phyloP scores from a whole-genome alignment of 2,113 vertebrate genomes.

The Donacobius atricapilla region DNA sequence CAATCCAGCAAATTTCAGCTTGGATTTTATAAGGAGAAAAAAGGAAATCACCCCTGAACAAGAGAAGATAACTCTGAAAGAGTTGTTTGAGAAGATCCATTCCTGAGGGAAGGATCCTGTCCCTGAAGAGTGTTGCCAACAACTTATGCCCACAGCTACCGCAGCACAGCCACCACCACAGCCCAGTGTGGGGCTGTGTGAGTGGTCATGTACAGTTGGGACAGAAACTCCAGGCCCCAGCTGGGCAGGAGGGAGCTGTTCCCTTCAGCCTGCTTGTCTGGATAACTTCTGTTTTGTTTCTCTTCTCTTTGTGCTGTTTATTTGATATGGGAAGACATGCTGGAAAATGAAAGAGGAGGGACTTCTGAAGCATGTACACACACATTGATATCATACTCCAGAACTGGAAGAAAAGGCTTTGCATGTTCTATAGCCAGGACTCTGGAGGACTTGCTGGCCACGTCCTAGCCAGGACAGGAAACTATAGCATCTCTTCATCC shows the following conservation, averaged over 20 bases:
- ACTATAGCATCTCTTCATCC: not conserved
- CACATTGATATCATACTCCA: not conserved
- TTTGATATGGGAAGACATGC: rapidly evolving
- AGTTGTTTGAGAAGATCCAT: not conserved
- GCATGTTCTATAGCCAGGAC: not conserved
- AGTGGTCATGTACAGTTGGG: too few species aligned
- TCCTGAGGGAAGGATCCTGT: not conserved
- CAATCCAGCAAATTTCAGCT: not conserved
- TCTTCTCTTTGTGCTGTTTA: not conserved
- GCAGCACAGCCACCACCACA: not conserved
- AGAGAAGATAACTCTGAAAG: not conserved
- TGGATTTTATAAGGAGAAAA: not conserved
- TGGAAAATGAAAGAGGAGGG: not conserved
- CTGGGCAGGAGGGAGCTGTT: not conserved
- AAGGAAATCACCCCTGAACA: not conserved
- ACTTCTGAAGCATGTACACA: not conserved
- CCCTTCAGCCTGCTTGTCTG: not conserved
- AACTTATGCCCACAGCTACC: not conserved
- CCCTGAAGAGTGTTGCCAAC: not conserved
- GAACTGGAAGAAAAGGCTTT: not conserved
- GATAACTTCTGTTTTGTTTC: not conserved
- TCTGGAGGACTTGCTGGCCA: not conserved
- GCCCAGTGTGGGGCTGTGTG: rapidly evolving
- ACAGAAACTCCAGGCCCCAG: not conserved
- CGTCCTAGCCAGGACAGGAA: not conserved